A percentile compares a stretch with the other conserved stretches of the same genome.
Evolutionary conservation across 2,888 invertebrate genomes (phyloP).

Genomic region (Sialis fuliginosa): DNA sequence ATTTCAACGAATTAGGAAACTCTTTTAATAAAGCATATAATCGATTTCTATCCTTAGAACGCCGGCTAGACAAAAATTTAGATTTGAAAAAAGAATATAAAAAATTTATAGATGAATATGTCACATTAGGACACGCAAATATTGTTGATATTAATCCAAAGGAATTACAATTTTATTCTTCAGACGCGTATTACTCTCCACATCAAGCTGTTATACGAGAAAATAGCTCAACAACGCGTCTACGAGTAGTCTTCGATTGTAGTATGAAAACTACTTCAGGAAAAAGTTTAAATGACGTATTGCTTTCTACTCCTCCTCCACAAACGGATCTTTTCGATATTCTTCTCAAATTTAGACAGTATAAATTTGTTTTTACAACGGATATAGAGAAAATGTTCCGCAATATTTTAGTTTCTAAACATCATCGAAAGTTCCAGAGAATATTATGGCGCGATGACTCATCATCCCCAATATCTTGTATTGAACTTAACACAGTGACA

Average conservation of each 20-base stretch:
- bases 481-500: constrained; percentile 7
- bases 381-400: constrained; percentile 16
- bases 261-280: constrained; percentile 5
- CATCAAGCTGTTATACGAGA: constrained; percentile 9
- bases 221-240: constrained; percentile 9
- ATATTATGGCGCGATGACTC: not conserved
- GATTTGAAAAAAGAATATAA: constrained; percentile 3
- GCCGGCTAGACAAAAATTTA: constrained; percentile 1
- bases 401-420: constrained; percentile 8
- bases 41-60: constrained; percentile 5
- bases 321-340: constrained; percentile 12
- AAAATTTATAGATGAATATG: constrained; percentile 5
- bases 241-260: constrained; percentile 10
- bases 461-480: not conserved
- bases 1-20: too few relatives aligned
- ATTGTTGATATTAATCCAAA: too few relatives aligned
- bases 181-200: constrained; percentile 8
- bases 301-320: constrained; percentile 11
- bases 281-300: constrained; percentile 11
- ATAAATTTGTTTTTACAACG: constrained; percentile 11
- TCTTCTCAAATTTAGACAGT: constrained; percentile 11
- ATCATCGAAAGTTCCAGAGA: not conserved
- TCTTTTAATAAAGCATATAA: constrained; percentile 5
- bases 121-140: constrained; percentile 4
- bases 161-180: too few relatives aligned